Percentiles rank a stretch among this genome's conserved stretches.
These are phyloP conservation scores for Mactromeris polynyma DNA, from an alignment of 2,888 invertebrate genomes.

Conservation along the genomic window DNA sequence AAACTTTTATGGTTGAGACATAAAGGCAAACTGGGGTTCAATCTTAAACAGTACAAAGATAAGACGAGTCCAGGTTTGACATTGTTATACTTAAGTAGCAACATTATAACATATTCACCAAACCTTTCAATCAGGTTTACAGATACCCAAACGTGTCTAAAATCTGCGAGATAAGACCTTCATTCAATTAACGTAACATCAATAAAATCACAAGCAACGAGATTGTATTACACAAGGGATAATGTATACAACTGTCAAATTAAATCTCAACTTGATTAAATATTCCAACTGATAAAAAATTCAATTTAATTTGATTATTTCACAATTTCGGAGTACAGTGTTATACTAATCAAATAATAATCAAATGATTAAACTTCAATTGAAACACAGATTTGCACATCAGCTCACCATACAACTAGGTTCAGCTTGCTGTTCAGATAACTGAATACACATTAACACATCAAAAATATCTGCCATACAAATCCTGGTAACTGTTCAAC, in stretches of 20 bases:
- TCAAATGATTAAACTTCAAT: background rate
- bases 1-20: conserved; percentile 9
- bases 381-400: background rate
- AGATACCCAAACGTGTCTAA: background rate
- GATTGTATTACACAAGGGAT: conserved; percentile 3
- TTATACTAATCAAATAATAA: background rate
- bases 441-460: no score
- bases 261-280: conserved; percentile 10
- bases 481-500: no score
- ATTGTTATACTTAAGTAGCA: background rate
- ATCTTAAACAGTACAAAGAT: conserved; percentile 7
- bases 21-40: conserved; percentile 27
- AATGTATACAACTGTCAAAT: background rate
- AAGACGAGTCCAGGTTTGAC: background rate
- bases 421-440: no score
- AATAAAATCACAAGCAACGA: background rate
- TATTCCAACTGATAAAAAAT: conserved; percentile 22
- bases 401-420: no score
- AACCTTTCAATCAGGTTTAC: background rate
- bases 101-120: background rate
- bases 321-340: background rate
- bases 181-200: conserved; percentile 4
- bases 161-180: background rate
- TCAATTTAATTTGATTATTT: conserved; percentile 9
- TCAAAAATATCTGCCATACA: no score